Evolutionary conservation across 1,140 invertebrate species (phyloP).

Genomic region (Bursaphelenchus mucronatus): DNA sequence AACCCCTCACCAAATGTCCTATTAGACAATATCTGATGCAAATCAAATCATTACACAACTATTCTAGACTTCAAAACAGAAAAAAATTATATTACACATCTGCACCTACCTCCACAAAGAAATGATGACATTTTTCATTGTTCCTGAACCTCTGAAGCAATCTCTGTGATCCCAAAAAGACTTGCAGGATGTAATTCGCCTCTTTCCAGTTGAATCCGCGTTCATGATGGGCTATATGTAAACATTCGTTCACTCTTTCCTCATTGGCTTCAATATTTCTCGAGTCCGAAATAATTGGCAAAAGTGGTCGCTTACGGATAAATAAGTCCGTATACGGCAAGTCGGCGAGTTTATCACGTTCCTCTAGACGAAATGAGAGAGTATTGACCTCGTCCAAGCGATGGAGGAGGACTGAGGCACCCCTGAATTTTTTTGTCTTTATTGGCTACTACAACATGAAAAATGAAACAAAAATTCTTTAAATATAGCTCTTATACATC

Average conservation of each 20-base stretch:
- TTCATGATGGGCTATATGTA: conserved; percentile 6
- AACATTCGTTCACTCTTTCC: not conserved
- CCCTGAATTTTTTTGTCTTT: conserved; percentile 10
- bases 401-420: conserved; percentile 26
- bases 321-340: conserved; percentile 10
- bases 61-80: no score
- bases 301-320: not conserved
- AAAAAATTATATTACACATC: not conserved
- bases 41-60: no score
- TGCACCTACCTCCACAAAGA: conserved; percentile 20
- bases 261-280: not conserved
- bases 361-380: conserved; percentile 8
- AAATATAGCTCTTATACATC: not conserved
- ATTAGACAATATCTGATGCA: no score
- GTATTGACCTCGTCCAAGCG: conserved; percentile 25
- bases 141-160: conserved; percentile 28
- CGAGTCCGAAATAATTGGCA: not conserved
- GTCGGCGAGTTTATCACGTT: conserved; percentile 3
- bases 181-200: conserved; percentile 28
- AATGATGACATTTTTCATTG: conserved; percentile 32
- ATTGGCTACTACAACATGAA: not conserved
- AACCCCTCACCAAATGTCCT: not conserved
- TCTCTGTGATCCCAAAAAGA: conserved; percentile 9
- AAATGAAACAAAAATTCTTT: not conserved
- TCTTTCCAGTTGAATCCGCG: conserved; percentile 17